Conservation (phyloP, 2,113 vertebrate species). For the Vireo altiloquus region DNA sequence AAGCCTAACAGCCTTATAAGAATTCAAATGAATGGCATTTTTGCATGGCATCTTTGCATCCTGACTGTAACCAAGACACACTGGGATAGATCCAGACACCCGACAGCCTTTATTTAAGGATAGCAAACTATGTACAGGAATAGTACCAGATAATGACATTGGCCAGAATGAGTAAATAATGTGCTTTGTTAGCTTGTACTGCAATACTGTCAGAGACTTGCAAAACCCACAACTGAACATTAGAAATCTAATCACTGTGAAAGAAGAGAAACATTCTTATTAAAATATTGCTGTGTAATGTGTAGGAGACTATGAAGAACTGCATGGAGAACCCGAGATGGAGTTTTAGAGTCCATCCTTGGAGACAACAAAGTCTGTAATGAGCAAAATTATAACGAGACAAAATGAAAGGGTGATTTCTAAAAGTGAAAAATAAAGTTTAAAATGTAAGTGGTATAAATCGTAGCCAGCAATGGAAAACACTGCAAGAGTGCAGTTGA, state of each 20-base stretch:
- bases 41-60: neutral
- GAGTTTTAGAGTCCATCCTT: neutral
- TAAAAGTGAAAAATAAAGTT: neutral
- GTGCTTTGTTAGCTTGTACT: neutral
- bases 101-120: neutral
- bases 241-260: neutral
- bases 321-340: neutral
- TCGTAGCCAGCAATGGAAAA: neutral
- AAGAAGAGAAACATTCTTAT: neutral
- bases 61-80: neutral
- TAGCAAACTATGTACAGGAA: neutral
- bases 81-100: neutral
- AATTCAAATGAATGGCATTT: neutral
- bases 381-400: neutral
- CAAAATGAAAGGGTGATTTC: neutral
- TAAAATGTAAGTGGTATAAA: neutral
- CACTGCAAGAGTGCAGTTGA: neutral
- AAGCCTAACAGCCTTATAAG: neutral
- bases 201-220: neutral
- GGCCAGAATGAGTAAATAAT: neutral
- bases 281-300: neutral
- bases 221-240: neutral
- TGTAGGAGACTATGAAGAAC: neutral
- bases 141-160: neutral
- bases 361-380: neutral